Conservation (phyloP, 2,888 invertebrate species). For the Biston stratarius region DNA sequence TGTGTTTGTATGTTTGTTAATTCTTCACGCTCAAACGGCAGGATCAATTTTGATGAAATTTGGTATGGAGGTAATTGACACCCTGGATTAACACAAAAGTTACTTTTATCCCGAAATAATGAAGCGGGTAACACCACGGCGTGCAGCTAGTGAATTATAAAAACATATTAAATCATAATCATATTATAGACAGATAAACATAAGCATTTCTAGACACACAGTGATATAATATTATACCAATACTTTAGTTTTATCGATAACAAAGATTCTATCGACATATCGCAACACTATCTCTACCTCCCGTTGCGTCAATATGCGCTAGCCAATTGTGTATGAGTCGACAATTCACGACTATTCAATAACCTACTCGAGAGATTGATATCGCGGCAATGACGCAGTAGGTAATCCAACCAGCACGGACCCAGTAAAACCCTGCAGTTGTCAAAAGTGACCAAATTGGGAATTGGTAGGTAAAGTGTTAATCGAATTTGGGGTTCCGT, state of each 20-base stretch:
- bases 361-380: conserved; percentile 74
- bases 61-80: too few species aligned
- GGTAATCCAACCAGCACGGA: conserved; percentile 14
- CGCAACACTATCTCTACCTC: conserved; percentile 67
- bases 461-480: background rate
- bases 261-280: conserved; percentile 27
- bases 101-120: too few species aligned
- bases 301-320: conserved; percentile 78
- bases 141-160: too few species aligned
- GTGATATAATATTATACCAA: background rate
- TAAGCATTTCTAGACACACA: too few species aligned
- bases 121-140: too few species aligned
- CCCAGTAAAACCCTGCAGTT: background rate
- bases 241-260: background rate
- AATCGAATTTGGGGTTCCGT: too few species aligned
- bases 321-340: conserved; percentile 79
- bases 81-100: too few species aligned
- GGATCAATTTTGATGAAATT: too few species aligned
- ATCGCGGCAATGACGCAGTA: conserved; percentile 50
- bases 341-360: conserved; percentile 80
- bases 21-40: too few species aligned
- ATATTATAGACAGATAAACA: too few species aligned
- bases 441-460: background rate
- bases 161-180: too few species aligned
- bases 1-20: too few species aligned